phyloP scores from a whole-genome alignment of 2,797 vertebrate genomes.

The Rhinella marina region DNA sequence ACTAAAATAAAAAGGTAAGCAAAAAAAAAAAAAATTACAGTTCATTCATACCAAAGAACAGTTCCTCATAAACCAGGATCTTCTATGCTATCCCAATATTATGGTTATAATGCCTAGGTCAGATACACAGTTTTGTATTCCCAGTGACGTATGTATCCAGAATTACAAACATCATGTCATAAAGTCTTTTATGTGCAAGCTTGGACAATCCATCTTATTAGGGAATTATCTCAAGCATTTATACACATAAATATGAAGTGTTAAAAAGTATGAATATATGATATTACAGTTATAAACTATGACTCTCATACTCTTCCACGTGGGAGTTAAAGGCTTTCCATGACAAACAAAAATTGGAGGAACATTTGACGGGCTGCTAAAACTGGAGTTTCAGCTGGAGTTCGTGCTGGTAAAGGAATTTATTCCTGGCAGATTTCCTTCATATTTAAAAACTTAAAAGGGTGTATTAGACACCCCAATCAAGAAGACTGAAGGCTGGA shows the following conservation, averaged over 20 bases:
- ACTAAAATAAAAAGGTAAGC: too few relatives aligned
- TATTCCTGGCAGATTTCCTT: background rate
- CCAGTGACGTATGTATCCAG: background rate
- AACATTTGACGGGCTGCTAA: background rate
- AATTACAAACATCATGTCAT: background rate
- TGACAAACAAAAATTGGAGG: background rate
- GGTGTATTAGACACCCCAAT: too few relatives aligned
- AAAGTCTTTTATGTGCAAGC: background rate
- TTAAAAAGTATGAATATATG: background rate
- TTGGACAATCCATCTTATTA: background rate
- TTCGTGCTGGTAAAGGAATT: constrained; percentile 11
- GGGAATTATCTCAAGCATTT: background rate
- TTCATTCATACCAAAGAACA: background rate
- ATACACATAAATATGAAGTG: background rate
- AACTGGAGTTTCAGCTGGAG: constrained; percentile 10
- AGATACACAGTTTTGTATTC: background rate
- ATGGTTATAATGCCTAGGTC: background rate
- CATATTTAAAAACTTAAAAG: background rate
- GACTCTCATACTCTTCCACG: too few relatives aligned
- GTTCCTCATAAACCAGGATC: background rate
- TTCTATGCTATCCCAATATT: background rate
- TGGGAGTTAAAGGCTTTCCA: background rate
- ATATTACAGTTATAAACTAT: background rate
- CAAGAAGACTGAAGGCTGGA: too few relatives aligned
- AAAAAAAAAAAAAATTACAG: too few relatives aligned